These are phyloP conservation scores for Psephotus haematonotus DNA, from an alignment of 2,113 vertebrate genomes.

Conservation along the genomic window DNA sequence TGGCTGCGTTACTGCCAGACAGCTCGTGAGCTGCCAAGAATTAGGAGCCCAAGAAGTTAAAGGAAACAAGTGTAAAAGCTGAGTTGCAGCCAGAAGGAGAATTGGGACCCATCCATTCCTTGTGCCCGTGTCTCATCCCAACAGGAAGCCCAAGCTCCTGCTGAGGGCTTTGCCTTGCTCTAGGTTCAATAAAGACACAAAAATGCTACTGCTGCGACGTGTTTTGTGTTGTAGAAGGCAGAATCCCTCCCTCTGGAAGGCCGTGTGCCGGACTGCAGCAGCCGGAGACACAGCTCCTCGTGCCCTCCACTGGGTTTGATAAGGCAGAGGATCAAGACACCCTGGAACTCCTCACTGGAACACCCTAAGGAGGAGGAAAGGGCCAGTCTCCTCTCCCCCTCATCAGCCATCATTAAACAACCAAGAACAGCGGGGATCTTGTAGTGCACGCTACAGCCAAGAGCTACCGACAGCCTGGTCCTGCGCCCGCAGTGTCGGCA, in stretches of 20 bases:
- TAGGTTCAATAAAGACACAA: neutral
- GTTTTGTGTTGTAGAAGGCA: neutral
- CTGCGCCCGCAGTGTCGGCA: fast-evolving
- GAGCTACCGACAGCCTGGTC: neutral
- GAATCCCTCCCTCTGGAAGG: neutral
- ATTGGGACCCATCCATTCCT: neutral
- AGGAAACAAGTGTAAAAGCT: neutral
- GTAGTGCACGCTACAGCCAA: neutral
- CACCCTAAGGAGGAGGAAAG: neutral
- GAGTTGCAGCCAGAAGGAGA: neutral
- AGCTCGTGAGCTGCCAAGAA: neutral
- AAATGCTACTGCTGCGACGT: neutral
- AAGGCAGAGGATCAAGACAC: neutral
- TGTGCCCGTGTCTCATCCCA: neutral
- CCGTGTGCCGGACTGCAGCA: neutral
- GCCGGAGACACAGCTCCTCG: fast-evolving
- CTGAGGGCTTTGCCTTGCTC: neutral
- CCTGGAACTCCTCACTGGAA: neutral
- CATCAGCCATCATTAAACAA: neutral
- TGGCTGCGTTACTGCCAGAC: neutral
- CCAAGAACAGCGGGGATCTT: neutral
- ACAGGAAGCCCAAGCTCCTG: neutral
- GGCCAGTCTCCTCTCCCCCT: neutral
- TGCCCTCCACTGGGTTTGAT: neutral
- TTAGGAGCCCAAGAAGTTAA: neutral